These are phyloP conservation scores for Heterocephalus glaber DNA, from an alignment of 2,113 vertebrate genomes.

Conservation along the genomic window DNA sequence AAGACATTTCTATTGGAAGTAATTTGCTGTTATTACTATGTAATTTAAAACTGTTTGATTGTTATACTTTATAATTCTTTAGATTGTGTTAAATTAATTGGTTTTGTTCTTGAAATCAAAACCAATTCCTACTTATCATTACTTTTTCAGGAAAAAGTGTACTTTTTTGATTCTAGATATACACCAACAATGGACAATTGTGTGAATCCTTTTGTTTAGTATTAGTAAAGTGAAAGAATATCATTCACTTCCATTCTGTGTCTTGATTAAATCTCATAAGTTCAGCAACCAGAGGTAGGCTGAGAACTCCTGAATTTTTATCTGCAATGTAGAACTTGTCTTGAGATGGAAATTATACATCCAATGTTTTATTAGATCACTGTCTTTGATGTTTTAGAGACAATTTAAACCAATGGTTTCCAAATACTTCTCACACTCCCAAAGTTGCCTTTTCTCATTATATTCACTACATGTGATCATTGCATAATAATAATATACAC, in stretches of 20 bases:
- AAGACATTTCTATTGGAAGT: not conserved
- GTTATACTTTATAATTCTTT: not conserved
- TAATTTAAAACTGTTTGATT: slow-evolving; percentile 21
- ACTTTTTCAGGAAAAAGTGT: not conserved
- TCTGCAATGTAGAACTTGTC: not conserved
- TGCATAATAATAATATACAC: not conserved
- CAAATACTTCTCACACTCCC: not conserved
- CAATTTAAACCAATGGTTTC: not conserved
- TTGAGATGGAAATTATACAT: not conserved
- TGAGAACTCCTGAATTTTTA: not conserved
- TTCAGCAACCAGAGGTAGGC: not conserved
- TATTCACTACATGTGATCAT: not conserved
- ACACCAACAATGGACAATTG: not conserved
- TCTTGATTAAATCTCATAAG: not conserved
- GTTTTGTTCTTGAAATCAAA: not conserved
- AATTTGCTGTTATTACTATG: not conserved
- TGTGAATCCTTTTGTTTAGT: not conserved
- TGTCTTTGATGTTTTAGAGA: not conserved
- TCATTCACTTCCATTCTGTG: not conserved
- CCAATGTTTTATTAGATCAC: not conserved
- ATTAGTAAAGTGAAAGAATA: not conserved
- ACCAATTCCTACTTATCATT: not conserved
- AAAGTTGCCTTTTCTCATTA: accelerated
- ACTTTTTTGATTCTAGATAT: not conserved
- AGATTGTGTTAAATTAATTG: not conserved